These are phyloP conservation scores for Glyptemys insculpta DNA, from an alignment of 2,797 vertebrate genomes.

Conservation along the genomic window DNA sequence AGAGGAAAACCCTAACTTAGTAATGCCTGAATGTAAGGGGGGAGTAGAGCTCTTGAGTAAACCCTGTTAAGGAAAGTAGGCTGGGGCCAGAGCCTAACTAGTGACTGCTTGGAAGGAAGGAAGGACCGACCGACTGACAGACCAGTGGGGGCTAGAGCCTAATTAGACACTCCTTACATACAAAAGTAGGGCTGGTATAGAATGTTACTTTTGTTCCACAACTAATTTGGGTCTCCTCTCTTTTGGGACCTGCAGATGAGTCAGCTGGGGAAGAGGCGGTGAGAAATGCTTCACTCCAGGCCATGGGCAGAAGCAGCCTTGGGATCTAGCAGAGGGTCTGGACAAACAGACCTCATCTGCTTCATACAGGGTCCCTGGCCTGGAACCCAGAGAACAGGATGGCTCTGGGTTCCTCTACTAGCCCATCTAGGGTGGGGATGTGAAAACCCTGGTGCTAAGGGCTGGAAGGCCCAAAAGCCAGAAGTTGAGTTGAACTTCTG, in stretches of 20 bases:
- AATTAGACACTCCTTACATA: neutral
- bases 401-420: neutral
- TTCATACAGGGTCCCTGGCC: neutral
- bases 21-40: neutral
- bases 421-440: neutral
- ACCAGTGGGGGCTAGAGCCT: neutral
- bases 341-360: neutral
- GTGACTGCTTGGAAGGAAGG: neutral
- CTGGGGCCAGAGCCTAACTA: too few species aligned
- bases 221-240: neutral
- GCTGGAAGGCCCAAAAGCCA: neutral
- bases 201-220: neutral
- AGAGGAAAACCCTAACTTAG: neutral
- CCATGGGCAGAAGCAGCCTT: neutral
- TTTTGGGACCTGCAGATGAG: neutral
- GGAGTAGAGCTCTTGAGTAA: neutral
- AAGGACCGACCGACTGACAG: too few species aligned
- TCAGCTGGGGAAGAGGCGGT: neutral
- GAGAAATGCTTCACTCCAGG: neutral
- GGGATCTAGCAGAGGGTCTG: neutral
- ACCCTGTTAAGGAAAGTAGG: too few species aligned
- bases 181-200: neutral
- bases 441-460: neutral
- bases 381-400: neutral
- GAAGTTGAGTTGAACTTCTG: neutral